These are phyloP conservation scores for Melipona beecheii DNA, from an alignment of 2,888 invertebrate species.

Conservation along the genomic window DNA sequence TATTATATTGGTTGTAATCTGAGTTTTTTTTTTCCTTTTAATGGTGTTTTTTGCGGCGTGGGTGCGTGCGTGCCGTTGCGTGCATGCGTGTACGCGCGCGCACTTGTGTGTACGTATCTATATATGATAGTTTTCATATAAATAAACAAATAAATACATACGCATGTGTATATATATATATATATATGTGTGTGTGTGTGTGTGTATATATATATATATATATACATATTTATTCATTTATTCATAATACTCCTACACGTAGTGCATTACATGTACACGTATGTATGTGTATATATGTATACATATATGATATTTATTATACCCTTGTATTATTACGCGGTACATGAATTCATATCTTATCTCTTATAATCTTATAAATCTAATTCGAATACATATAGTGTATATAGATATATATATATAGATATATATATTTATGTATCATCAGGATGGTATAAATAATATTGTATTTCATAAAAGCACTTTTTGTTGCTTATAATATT, in stretches of 20 bases:
- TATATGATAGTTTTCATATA: constrained; percentile 38
- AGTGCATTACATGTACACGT: constrained; percentile 37
- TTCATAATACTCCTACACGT: constrained; percentile 25
- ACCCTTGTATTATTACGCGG: constrained; percentile 69
- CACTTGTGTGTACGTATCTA: constrained; percentile 57
- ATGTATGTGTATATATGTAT: constrained; percentile 45
- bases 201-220: constrained; percentile 3
- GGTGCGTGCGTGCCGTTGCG: constrained; percentile 26
- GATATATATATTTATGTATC: constrained; percentile 69
- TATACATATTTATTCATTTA: constrained; percentile 23
- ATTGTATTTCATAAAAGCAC: constrained; percentile 83
- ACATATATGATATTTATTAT: constrained; percentile 75
- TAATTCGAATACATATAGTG: constrained; percentile 51
- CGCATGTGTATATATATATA: constrained; percentile 4
- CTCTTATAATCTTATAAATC: constrained; percentile 54
- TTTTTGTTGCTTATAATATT: constrained; percentile 83
- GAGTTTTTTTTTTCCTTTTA: constrained; percentile 42
- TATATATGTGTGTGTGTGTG: not conserved
- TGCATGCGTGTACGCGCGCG: constrained; percentile 43
- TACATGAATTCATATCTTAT: constrained; percentile 74
- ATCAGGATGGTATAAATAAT: constrained; percentile 82
- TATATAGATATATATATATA: constrained; percentile 65
- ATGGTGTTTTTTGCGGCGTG: constrained; percentile 58
- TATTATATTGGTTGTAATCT: constrained; percentile 78
- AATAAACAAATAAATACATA: constrained; percentile 38